phyloP scores from a whole-genome alignment of 2,113 vertebrate genomes.

The Ceyx margarethae region DNA sequence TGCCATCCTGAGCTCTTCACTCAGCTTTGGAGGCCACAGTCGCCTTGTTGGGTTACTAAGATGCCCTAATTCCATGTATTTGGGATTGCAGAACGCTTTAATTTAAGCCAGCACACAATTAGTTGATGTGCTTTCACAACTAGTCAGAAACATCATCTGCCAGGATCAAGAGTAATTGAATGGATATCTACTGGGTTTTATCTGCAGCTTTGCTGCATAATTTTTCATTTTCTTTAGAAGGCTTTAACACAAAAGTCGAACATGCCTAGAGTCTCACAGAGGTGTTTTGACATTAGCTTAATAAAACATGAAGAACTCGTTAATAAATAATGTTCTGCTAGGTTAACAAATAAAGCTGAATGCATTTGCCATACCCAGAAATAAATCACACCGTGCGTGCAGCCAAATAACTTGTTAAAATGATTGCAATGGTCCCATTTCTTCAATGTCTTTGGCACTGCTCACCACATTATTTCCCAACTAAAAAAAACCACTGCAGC shows the following conservation, averaged over 20 bases:
- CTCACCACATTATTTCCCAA: neutral
- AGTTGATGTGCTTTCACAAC: conserved; percentile 43
- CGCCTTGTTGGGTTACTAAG: conserved; percentile 45
- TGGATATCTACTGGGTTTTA: conserved; percentile 61
- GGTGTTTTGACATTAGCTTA: conserved; percentile 83
- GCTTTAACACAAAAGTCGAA: conserved; percentile 58
- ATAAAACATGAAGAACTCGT: conserved; percentile 84
- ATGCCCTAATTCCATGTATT: conserved; percentile 10
- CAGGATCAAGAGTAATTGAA: conserved; percentile 64
- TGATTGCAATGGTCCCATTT: conserved; percentile 8
- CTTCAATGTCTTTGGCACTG: neutral
- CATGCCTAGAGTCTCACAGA: conserved; percentile 70
- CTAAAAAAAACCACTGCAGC: neutral
- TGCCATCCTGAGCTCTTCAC: neutral
- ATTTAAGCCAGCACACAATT: conserved; percentile 39
- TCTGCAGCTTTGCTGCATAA: conserved; percentile 37
- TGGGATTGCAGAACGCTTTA: conserved; percentile 46
- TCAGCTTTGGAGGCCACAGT: conserved; percentile 6
- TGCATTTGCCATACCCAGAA: conserved; percentile 58
- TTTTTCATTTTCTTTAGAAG: conserved; percentile 71
- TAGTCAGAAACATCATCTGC: conserved; percentile 61
- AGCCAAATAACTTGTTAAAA: conserved; percentile 62
- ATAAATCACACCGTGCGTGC: conserved; percentile 72
- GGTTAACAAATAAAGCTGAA: conserved; percentile 82
- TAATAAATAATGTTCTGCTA: conserved; percentile 84